Conservation (phyloP, 2,113 vertebrate genomes). For the pig (Sus scrofa) region T2T-Sscrofa CM000829.6:36562001-36562500, state of each 20-base stretch:
- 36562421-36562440: not conserved
- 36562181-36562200: conserved; percentile 17
- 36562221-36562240: not conserved
- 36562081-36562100: not conserved
- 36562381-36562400: not conserved
- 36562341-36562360: not conserved
- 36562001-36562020: conserved; percentile 69
- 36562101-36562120: conserved; percentile 17
- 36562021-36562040: conserved; percentile 62
- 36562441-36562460: not conserved
- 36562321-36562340: not conserved
- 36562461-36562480: not conserved
- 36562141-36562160: not conserved
- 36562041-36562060: conserved; percentile 72
- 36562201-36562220: conserved; percentile 9
- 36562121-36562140: not conserved
- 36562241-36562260: not conserved
- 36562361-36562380: not conserved
- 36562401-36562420: not conserved
- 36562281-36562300: not conserved
- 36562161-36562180: conserved; percentile 48
- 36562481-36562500: not conserved
- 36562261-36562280: not conserved
- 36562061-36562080: conserved; percentile 43
- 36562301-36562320: not conserved